Base-by-base conservation (phyloP, 2,113 vertebrate genomes). In the Castor canadensis region DNA sequence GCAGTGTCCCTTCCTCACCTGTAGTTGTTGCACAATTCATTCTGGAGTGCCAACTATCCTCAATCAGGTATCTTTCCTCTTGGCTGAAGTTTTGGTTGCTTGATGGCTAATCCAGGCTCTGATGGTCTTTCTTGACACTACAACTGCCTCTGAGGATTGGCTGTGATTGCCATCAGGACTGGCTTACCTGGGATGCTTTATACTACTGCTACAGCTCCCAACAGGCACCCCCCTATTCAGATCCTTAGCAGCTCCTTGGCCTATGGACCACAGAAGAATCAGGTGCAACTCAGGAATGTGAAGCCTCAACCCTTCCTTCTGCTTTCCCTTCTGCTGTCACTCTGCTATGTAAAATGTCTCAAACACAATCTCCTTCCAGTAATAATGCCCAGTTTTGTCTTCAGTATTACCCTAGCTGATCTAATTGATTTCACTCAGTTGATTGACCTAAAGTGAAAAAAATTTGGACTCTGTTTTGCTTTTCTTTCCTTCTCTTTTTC, bases 51-150 rank as follows among this genome's bases (percentile, higher is more conserved):
- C 20, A 22, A 9, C 3, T 9, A 56, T 35, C 81, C 71, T 94
- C 82, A 17, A 16, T 5, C 13, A 8, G 15, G 0, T 52, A 32
- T 69, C 38, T 83, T 88, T 60, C 1, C 17, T 45, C 32, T 28
- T 77, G 13, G 6, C 8, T 76, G 2, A 0, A 76, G 45, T 2
- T 20, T 0, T 0, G 60, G 54, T 35, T 19, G 9, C 10, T 56
- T 9, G 16, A 22, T 11, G 58, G 60, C 20, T 49, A 43, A 62
- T 5, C 26, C 12, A 49, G 22, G 17, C 67, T 80, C 32, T 6
- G 0, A 0, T 32, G 15, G 2, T 52, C 32, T 35, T 28, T 28
- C 0, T 4, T 9, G 6, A 26, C 10, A 7, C 9, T 10, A 26
- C 3, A 26, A n/a, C 5, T 60, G 3, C 38, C 64, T 43, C 73